A percentile compares a stretch with the other conserved stretches of the same genome.
These are phyloP conservation scores for Bubo bubo DNA, from an alignment of 2,113 vertebrate genomes.

Conservation along the genomic window DNA sequence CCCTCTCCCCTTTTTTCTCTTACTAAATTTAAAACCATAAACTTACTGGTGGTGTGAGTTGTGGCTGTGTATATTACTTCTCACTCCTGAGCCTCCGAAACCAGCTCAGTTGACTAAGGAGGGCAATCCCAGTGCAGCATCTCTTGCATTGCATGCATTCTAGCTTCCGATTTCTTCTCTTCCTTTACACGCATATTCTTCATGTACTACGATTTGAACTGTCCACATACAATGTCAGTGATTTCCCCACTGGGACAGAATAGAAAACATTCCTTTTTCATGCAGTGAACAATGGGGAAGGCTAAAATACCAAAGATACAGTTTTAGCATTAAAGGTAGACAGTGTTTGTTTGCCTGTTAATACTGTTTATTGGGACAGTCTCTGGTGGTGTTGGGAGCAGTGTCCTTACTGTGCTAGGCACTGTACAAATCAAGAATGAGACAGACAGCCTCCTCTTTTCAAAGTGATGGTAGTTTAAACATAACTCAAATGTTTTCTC, in stretches of 20 bases:
- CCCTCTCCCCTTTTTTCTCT: not conserved
- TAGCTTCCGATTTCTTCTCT: not conserved
- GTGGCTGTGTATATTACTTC: not conserved
- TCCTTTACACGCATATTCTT: not conserved
- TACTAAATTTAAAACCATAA: not conserved
- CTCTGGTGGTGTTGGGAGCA: not conserved
- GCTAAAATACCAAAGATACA: not conserved
- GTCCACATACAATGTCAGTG: not conserved
- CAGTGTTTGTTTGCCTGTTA: not conserved
- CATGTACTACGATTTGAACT: not conserved
- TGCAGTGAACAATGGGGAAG: not conserved
- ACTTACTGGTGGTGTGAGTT: not conserved
- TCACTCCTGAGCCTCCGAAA: not conserved
- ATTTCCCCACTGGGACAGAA: not conserved
- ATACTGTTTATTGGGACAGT: not conserved
- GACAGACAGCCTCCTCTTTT: not conserved
- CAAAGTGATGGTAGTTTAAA: not conserved
- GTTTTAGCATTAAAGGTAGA: not conserved
- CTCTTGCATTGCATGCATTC: not conserved
- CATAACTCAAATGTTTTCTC: not conserved
- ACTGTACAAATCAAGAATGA: not conserved
- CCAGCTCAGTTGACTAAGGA: not conserved
- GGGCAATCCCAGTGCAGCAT: not conserved
- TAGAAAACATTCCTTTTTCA: not conserved
- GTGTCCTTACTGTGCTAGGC: not conserved